These are phyloP conservation scores for Tubulanus polymorphus DNA, from an alignment of 2,888 invertebrate genomes.

Conservation along the genomic window DNA sequence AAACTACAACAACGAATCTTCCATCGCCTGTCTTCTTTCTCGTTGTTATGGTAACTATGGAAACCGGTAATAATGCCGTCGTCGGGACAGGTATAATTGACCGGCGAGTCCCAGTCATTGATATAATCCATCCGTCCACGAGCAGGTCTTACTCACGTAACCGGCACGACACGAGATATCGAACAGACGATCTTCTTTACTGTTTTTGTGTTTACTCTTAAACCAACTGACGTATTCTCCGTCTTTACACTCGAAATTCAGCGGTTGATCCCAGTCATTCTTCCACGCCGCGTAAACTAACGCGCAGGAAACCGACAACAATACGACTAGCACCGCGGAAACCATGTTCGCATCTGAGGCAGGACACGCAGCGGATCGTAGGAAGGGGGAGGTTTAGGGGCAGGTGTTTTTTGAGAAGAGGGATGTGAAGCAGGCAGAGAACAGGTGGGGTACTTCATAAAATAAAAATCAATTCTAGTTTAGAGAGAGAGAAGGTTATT, in stretches of 20 bases:
- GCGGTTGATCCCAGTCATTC: slow-evolving; percentile 11
- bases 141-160: background rate
- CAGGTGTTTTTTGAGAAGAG: no score
- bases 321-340: no score
- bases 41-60: slow-evolving; percentile 21
- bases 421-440: no score
- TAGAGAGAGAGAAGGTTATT: no score
- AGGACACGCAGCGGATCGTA: no score
- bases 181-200: slow-evolving; percentile 11
- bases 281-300: no score
- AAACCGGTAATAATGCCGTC: slow-evolving; percentile 19
- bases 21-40: slow-evolving; percentile 20
- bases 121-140: slow-evolving; percentile 17
- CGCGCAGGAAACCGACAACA: no score
- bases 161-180: slow-evolving; percentile 7
- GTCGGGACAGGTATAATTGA: slow-evolving; percentile 17
- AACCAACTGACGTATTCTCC: slow-evolving; percentile 6
- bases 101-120: slow-evolving; percentile 16
- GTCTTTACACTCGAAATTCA: slow-evolving; percentile 10
- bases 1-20: slow-evolving; percentile 23
- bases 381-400: no score
- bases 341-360: no score
- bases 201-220: slow-evolving; percentile 14
- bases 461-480: no score
- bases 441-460: no score